Evolutionary conservation across 2,797 vertebrate species (phyloP).

Genomic region (Hemitrygon akajei): DNA sequence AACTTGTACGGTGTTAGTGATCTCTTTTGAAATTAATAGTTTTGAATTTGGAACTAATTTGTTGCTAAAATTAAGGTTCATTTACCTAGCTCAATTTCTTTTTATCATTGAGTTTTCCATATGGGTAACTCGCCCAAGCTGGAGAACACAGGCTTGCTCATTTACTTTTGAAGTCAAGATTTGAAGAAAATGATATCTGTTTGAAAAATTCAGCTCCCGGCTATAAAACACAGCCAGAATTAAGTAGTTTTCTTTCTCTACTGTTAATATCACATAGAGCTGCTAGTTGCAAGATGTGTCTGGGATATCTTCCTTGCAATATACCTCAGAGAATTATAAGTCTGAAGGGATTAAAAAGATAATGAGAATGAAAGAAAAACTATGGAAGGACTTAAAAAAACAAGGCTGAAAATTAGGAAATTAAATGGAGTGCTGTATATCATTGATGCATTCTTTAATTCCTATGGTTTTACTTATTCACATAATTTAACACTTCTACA

Average conservation of each 20-base stretch:
- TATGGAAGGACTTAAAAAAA: too few relatives aligned
- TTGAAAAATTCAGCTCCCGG: neutral
- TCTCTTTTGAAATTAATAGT: neutral
- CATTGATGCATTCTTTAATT: neutral
- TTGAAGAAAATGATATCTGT: neutral
- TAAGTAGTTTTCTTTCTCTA: neutral
- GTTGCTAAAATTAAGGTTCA: neutral
- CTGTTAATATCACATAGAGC: neutral
- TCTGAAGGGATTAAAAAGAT: too few relatives aligned
- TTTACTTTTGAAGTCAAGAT: neutral
- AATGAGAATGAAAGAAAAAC: too few relatives aligned
- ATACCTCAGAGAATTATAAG: too few relatives aligned
- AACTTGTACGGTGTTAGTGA: neutral
- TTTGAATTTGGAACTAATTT: neutral
- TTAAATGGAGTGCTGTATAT: too few relatives aligned
- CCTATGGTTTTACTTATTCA: neutral
- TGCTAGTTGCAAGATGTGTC: neutral
- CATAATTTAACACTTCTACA: neutral
- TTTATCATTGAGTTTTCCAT: neutral
- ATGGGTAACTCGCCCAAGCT: neutral
- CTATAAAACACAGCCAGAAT: neutral
- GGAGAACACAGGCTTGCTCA: neutral
- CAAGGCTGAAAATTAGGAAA: too few relatives aligned
- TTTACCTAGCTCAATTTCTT: neutral
- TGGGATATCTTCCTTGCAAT: too few relatives aligned